These are phyloP conservation scores for Apeltes quadracus DNA, from an alignment of 2,113 vertebrate species.

Conservation along the genomic window DNA sequence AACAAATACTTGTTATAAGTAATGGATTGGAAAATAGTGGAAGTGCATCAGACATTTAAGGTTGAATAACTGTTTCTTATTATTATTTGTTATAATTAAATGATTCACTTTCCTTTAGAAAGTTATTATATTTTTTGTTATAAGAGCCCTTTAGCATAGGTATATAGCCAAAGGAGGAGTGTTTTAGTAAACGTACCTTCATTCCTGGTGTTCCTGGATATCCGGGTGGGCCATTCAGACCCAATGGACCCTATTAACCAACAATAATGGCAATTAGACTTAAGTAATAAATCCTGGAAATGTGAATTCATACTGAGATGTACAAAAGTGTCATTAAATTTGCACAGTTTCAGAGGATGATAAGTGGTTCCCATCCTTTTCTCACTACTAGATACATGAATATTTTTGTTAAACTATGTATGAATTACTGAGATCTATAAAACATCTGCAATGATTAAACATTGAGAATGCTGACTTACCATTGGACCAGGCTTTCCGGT, in stretches of 20 bases:
- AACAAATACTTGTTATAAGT: background rate
- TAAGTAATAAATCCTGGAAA: background rate
- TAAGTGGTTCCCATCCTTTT: background rate
- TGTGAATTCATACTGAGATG: background rate
- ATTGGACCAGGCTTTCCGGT: constrained; percentile 89
- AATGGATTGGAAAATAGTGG: background rate
- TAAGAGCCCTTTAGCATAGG: background rate
- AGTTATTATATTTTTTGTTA: too few relatives aligned
- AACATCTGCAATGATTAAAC: background rate
- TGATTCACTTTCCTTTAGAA: background rate
- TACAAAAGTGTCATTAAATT: background rate
- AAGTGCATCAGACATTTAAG: background rate
- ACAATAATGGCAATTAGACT: background rate
- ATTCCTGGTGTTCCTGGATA: constrained; percentile 94
- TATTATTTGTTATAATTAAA: background rate
- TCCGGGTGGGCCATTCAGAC: constrained; percentile 88
- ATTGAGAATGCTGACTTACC: constrained; percentile 59
- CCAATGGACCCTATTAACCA: constrained; percentile 88
- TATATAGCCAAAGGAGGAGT: too few relatives aligned
- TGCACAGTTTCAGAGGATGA: background rate
- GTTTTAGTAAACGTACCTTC: constrained; percentile 82
- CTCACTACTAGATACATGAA: background rate
- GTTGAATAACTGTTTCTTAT: background rate
- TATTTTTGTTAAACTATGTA: background rate
- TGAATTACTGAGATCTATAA: background rate